Base-by-base conservation (phyloP, 2,113 vertebrate species). In the Steatornis caripensis region DNA sequence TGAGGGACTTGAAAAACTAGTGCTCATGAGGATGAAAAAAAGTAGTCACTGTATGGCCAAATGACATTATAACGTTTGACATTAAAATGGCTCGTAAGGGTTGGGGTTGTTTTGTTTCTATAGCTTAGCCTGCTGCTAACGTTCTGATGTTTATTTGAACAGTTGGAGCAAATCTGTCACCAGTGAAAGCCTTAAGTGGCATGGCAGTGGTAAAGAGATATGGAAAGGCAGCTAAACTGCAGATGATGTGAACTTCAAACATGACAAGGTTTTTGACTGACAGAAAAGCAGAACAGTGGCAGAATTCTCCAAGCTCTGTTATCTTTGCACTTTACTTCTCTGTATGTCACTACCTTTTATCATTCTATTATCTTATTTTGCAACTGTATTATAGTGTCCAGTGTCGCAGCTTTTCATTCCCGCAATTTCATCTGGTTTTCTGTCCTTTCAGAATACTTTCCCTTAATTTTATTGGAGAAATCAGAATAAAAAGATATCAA, bases 231-330 rank as follows among this genome's bases (percentile, higher is more conserved):
- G 60, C 80, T 87, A 87, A 87, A 68, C 48, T 94, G 69, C 78
- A 79, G 9, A 12, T 46, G 84, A 86, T 91, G 82, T 80, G 68
- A 83, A 76, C 57, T 92, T 89, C 83, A 83, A 87, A 80, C 48
- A 27, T 45, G 79, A 81, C 84, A 94, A 64, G 57, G 72, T 64
- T 93, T 95, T 84, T 95, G 89, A 84, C 57, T 82, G 76, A n/a
- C 92, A 94, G 90, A 78, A 65, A 71, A 82, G 66, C 10, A 6
- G 36, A 91, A 76, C 41, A 69, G n/a, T 51, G 57, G 72, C 64
- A 87, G 43, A 72, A 86, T 78, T 96, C 54, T 90, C 5, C 17
- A 27, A 37, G 81, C 54, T 66, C 36, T 71, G 30, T 49, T 96
- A 48, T 89, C 75, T 90, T 87, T 70, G 9, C 64, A 26, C 46